Evolutionary conservation across 2,888 invertebrate species (phyloP).

Genomic region (Trichacis sp.): DNA sequence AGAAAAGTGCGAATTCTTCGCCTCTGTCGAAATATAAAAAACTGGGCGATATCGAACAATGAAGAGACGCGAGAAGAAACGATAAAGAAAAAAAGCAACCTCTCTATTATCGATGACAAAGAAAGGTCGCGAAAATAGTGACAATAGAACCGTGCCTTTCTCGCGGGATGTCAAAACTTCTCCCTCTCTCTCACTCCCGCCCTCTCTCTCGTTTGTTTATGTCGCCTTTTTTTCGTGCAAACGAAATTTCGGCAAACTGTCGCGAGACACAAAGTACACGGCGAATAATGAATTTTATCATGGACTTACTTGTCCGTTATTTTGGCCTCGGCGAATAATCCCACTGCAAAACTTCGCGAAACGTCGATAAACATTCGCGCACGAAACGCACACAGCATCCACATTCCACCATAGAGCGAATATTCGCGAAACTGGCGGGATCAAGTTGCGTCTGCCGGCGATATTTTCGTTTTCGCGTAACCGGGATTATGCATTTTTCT

Average conservation of each 20-base stretch:
- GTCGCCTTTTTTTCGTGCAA: too few species aligned
- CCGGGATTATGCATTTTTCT: too few species aligned
- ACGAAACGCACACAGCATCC: slow-evolving; percentile 44
- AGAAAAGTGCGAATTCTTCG: neutral
- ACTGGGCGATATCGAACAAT: too few species aligned
- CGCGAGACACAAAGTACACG: slow-evolving; percentile 4
- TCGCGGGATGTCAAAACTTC: neutral
- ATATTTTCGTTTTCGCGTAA: too few species aligned
- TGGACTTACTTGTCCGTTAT: slow-evolving; percentile 27
- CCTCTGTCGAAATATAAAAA: neutral
- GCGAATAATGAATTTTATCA: neutral
- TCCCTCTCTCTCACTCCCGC: slow-evolving; percentile 23
- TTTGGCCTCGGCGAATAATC: slow-evolving; percentile 11
- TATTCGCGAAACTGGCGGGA: slow-evolving; percentile 33
- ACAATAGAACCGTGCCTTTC: neutral
- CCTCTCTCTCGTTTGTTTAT: slow-evolving; percentile 31
- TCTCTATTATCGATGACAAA: neutral
- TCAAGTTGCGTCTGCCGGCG: slow-evolving; percentile 29
- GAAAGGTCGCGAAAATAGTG: neutral
- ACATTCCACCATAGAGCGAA: slow-evolving; percentile 41
- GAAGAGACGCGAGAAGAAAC: neutral
- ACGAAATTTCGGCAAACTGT: neutral
- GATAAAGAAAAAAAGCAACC: neutral
- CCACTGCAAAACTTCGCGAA: slow-evolving; percentile 21
- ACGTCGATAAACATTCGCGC: slow-evolving; percentile 27